Evolutionary conservation across 2,797 vertebrate species (phyloP).

Genomic region (Gorsachius magnificus): DNA sequence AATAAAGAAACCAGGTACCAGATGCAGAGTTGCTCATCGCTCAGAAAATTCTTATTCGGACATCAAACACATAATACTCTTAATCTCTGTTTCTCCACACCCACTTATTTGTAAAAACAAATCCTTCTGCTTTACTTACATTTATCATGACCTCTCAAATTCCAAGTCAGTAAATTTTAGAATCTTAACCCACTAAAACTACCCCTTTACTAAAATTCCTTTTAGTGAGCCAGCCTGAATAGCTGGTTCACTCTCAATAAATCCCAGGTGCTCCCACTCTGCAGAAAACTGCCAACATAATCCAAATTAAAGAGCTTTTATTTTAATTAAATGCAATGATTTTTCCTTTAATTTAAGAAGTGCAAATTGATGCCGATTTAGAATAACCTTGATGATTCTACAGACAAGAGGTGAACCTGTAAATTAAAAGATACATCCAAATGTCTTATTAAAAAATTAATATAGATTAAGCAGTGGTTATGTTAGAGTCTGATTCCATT

Average conservation of each 20-base stretch:
- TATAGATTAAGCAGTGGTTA: not conserved
- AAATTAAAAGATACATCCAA: slow-evolving; percentile 46
- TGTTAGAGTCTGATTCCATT: not conserved
- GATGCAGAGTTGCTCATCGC: not conserved
- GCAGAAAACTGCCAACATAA: slow-evolving; percentile 57
- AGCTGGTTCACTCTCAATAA: slow-evolving; percentile 66
- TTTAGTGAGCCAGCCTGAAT: slow-evolving; percentile 1
- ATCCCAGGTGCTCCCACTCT: slow-evolving; percentile 56
- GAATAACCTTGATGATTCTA: slow-evolving; percentile 71
- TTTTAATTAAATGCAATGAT: slow-evolving; percentile 91
- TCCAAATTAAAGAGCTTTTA: slow-evolving; percentile 82
- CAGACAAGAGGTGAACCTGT: slow-evolving; percentile 53
- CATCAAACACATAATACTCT: not conserved
- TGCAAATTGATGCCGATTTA: slow-evolving; percentile 78
- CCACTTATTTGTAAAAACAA: not conserved
- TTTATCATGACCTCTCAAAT: slow-evolving; percentile 43
- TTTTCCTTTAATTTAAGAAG: slow-evolving; percentile 78
- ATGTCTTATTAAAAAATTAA: not conserved
- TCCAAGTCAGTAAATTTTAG: slow-evolving; percentile 61
- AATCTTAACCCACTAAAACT: slow-evolving; percentile 34
- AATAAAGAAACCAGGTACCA: not conserved
- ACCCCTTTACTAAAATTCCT: not conserved
- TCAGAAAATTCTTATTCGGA: not conserved
- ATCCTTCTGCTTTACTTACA: not conserved
- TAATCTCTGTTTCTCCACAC: not conserved